phyloP scores from a whole-genome alignment of 2,888 invertebrate genomes.

The Celastrina argiolus region DNA sequence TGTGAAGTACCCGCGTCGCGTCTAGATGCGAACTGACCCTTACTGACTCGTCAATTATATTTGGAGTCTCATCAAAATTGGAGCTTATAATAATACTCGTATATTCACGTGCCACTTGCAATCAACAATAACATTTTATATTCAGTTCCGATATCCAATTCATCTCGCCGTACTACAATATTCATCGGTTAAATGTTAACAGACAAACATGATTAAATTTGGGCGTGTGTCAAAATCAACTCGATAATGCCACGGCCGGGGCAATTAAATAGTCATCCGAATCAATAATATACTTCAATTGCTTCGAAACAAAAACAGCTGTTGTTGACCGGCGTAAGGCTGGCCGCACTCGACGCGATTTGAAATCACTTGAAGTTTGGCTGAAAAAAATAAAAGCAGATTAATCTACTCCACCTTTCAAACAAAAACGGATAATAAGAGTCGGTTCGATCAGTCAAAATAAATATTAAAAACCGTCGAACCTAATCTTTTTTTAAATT shows the following conservation, averaged over 20 bases:
- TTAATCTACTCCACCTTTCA: no score
- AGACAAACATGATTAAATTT: constrained; percentile 19
- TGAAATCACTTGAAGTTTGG: no score
- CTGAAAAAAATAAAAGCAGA: no score
- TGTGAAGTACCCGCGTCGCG: no score
- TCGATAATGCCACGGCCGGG: constrained; percentile 29
- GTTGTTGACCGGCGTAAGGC: constrained; percentile 18
- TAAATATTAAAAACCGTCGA: no score
- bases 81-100: neutral
- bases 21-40: no score
- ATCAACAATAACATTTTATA: constrained; percentile 8
- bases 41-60: no score
- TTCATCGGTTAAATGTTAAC: neutral
- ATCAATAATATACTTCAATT: constrained; percentile 31
- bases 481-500: no score
- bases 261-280: constrained; percentile 32
- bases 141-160: neutral
- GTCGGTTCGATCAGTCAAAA: no score
- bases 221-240: constrained; percentile 16
- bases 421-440: no score
- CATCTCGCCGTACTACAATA: neutral
- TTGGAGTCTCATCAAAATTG: neutral
- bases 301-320: constrained; percentile 28
- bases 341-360: neutral
- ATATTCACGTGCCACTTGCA: neutral